Conservation (phyloP, 2,113 vertebrate species). For the Sturnira hondurensis region DNA sequence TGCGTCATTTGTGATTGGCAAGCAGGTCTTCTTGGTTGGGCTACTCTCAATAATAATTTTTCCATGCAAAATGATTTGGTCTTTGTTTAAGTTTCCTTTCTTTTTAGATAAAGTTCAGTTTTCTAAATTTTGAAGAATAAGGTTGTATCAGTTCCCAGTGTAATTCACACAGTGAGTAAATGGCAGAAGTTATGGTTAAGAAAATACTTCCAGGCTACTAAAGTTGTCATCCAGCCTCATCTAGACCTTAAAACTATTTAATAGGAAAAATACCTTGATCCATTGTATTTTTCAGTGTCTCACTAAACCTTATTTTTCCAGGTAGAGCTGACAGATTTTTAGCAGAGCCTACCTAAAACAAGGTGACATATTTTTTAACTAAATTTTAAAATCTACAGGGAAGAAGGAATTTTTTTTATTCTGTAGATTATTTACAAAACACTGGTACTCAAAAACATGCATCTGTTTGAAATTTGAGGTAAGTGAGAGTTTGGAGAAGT, state of each 20-base stretch:
- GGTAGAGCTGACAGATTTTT: neutral
- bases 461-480: neutral
- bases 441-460: neutral
- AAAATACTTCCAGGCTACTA: neutral
- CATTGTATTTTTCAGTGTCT: neutral
- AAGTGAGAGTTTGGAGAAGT: neutral
- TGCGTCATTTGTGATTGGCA: neutral
- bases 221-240: neutral
- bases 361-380: neutral
- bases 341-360: neutral
- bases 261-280: neutral
- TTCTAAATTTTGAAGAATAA: neutral
- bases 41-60: neutral
- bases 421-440: neutral
- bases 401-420: neutral
- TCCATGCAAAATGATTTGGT: neutral
- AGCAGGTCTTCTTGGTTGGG: neutral
- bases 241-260: neutral
- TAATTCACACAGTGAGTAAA: neutral
- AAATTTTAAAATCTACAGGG: neutral
- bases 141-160: neutral
- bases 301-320: neutral
- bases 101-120: neutral
- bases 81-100: neutral
- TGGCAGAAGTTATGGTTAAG: neutral